Evolutionary conservation across 2,797 vertebrate genomes (phyloP).

Genomic region (Xiphophorus birchmanni): DNA sequence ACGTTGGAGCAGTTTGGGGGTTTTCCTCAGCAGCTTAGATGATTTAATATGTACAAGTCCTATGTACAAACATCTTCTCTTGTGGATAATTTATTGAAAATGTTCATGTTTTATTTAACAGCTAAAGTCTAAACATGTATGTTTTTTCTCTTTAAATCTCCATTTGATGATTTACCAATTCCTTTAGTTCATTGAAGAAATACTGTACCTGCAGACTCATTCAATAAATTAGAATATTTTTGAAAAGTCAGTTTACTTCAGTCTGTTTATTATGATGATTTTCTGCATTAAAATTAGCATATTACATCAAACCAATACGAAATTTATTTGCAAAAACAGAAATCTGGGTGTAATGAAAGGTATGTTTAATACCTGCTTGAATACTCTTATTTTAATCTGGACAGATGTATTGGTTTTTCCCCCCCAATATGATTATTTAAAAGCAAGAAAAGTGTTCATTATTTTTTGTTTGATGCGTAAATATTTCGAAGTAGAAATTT

Average conservation of each 20-base stretch:
- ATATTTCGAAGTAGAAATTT: background rate
- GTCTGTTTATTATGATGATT: no score
- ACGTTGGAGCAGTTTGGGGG: slow-evolving; percentile 1
- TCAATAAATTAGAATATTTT: no score
- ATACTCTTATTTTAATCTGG: no score
- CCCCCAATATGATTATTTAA: background rate
- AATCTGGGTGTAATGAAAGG: no score
- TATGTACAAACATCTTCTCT: background rate
- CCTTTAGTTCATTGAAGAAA: background rate
- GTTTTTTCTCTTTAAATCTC: background rate
- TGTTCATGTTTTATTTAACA: background rate
- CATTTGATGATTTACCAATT: background rate
- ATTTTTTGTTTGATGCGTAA: background rate
- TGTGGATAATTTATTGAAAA: slow-evolving; percentile 4
- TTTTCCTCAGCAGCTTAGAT: slow-evolving; percentile 5
- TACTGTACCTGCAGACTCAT: background rate
- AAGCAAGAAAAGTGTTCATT: background rate
- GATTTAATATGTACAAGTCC: slow-evolving; percentile 6
- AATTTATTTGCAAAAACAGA: no score
- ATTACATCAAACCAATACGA: no score
- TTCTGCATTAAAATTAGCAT: no score
- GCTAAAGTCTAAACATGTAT: background rate
- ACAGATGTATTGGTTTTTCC: no score
- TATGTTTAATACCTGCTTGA: no score
- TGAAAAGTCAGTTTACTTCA: no score